A percentile compares a stretch with the other conserved stretches of the same genome.
phyloP scores from a whole-genome alignment of 2,113 vertebrate species.

The Syrrhaptes paradoxus region DNA sequence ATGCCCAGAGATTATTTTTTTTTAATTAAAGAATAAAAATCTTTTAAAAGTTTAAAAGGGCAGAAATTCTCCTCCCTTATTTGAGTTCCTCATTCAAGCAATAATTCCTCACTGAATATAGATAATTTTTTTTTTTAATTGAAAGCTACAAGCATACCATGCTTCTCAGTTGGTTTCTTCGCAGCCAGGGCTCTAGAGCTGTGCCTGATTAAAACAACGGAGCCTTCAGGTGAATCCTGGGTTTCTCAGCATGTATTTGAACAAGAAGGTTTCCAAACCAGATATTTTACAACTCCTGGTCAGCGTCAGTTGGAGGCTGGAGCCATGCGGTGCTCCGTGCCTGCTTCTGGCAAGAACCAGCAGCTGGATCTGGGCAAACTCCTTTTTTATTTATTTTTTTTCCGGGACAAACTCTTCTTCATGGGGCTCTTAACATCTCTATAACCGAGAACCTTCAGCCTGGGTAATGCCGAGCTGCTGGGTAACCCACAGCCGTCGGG shows the following conservation, averaged over 20 bases:
- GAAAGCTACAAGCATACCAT: neutral
- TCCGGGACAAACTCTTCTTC: neutral
- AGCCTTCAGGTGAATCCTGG: neutral
- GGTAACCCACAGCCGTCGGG: fast-evolving
- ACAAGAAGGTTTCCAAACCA: neutral
- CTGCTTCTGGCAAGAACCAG: neutral
- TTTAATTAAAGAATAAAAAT: neutral
- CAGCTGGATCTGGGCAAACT: neutral
- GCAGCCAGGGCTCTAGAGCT: neutral
- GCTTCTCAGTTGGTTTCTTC: neutral
- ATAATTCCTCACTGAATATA: neutral
- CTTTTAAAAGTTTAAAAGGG: neutral
- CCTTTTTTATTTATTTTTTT: neutral
- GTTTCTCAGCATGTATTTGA: neutral
- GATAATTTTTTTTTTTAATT: neutral
- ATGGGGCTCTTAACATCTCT: neutral
- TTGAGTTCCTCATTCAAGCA: neutral
- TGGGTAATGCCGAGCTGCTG: fast-evolving
- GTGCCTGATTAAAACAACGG: neutral
- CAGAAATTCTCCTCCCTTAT: neutral
- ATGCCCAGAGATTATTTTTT: neutral
- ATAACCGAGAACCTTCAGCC: neutral
- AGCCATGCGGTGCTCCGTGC: neutral
- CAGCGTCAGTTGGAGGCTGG: neutral
- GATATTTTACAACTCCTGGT: neutral